Percentiles rank a stretch among this genome's conserved stretches.
These are phyloP conservation scores for Pseudorectes ferrugineus DNA, from an alignment of 2,113 vertebrate genomes.

Conservation along the genomic window DNA sequence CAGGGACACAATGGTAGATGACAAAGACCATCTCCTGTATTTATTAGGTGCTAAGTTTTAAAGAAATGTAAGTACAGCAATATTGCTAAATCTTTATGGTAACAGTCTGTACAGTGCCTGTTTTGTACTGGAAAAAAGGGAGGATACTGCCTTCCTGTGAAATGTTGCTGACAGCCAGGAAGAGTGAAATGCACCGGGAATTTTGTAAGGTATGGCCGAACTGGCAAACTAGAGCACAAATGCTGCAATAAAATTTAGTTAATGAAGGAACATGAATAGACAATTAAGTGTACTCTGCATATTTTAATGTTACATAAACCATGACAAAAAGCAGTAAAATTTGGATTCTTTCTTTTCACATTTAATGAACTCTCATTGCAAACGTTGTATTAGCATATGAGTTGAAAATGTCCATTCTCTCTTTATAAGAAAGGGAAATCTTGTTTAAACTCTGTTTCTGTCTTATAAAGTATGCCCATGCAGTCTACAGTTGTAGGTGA, in stretches of 20 bases:
- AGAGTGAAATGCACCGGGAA: neutral
- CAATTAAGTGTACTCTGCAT: neutral
- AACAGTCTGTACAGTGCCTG: neutral
- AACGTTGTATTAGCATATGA: neutral
- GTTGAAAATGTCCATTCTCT: neutral
- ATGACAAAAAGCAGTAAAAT: neutral
- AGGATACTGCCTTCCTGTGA: neutral
- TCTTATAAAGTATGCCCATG: neutral
- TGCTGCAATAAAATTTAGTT: neutral
- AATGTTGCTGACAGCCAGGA: neutral
- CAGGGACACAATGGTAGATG: neutral
- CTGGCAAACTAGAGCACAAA: neutral
- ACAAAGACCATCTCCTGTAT: neutral
- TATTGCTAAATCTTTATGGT: neutral
- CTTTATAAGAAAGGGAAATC: neutral
- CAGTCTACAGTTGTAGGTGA: neutral
- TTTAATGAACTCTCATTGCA: neutral
- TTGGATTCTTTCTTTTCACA: neutral
- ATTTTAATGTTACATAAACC: neutral
- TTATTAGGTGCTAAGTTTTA: neutral
- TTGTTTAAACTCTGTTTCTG: neutral
- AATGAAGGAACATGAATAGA: neutral
- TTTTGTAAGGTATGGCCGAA: neutral
- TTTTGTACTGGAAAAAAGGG: neutral
- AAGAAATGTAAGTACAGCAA: neutral